phyloP scores from a whole-genome alignment of 2,888 invertebrate genomes.

The Heliconius hortense region DNA sequence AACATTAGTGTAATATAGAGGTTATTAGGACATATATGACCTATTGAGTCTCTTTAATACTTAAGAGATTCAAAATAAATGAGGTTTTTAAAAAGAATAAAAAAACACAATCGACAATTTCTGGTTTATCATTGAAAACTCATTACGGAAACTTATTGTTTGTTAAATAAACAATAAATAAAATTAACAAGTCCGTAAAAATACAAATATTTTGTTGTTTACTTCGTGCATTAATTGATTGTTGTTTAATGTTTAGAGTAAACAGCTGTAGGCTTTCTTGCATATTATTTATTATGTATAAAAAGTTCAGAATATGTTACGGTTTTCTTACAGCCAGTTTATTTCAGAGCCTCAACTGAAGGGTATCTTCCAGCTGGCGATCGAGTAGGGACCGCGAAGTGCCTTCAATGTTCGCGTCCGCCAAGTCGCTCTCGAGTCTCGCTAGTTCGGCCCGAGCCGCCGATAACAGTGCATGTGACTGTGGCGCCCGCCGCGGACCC shows the following conservation, averaged over 20 bases:
- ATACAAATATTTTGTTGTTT: slow-evolving; percentile 1
- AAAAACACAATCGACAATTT: not conserved
- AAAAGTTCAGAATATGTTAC: not conserved
- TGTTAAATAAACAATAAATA: not conserved
- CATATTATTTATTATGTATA: not conserved
- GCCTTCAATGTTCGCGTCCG: not conserved
- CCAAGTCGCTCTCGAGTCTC: slow-evolving; percentile 7
- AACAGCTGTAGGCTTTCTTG: not conserved
- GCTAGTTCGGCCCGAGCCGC: slow-evolving; percentile 65
- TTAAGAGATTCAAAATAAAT: not conserved
- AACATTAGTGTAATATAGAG: too few species aligned
- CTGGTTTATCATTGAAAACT: not conserved
- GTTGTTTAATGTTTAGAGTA: slow-evolving; percentile 1
- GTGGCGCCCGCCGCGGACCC: slow-evolving; percentile 44
- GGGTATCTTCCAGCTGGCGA: not conserved
- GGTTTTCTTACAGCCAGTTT: not conserved
- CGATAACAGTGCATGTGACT: slow-evolving; percentile 51
- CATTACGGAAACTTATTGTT: not conserved
- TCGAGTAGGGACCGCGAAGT: slow-evolving; percentile 3
- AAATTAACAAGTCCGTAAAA: slow-evolving; percentile 2
- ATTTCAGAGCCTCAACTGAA: not conserved
- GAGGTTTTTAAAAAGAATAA: not conserved
- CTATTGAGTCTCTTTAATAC: not conserved
- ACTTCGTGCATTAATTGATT: slow-evolving; percentile 2
- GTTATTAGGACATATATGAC: too few species aligned